Evolutionary conservation across 2,113 vertebrate species (phyloP).

Genomic region (Hypocryptadius cinnamomeus): DNA sequence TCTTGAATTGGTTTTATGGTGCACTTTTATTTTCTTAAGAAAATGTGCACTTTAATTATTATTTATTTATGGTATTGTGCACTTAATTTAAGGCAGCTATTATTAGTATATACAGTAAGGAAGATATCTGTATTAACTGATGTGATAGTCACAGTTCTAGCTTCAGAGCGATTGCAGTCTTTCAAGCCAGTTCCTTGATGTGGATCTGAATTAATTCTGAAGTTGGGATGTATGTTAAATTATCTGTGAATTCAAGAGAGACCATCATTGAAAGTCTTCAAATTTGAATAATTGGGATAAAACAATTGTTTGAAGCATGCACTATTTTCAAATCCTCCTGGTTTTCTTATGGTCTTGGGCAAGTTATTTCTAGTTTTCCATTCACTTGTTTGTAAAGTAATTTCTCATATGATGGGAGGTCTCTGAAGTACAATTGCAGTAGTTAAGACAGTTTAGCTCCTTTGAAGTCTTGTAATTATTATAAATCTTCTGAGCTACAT

Average conservation of each 20-base stretch:
- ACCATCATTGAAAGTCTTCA: not conserved
- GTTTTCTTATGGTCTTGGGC: not conserved
- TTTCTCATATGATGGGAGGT: not conserved
- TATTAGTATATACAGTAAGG: not conserved
- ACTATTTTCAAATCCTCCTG: not conserved
- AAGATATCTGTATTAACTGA: not conserved
- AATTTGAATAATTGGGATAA: not conserved
- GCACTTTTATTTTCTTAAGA: not conserved
- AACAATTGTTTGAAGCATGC: not conserved
- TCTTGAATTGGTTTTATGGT: not conserved
- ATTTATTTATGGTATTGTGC: not conserved
- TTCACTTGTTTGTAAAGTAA: not conserved
- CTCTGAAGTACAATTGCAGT: not conserved
- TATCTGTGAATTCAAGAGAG: not conserved
- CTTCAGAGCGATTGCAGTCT: not conserved
- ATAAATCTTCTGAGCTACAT: not conserved
- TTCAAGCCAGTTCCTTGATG: not conserved
- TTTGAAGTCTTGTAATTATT: slow-evolving; percentile 16
- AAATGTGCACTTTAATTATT: not conserved
- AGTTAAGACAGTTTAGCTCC: not conserved
- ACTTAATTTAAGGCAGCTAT: not conserved
- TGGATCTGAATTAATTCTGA: not conserved
- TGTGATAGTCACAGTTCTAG: not conserved
- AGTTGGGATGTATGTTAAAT: not conserved
- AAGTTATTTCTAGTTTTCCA: not conserved